Evolutionary conservation across 2,113 vertebrate genomes (phyloP), one percentile per base, ranked within the genome.

Genomic region (Oostethus manadensis): DNA sequence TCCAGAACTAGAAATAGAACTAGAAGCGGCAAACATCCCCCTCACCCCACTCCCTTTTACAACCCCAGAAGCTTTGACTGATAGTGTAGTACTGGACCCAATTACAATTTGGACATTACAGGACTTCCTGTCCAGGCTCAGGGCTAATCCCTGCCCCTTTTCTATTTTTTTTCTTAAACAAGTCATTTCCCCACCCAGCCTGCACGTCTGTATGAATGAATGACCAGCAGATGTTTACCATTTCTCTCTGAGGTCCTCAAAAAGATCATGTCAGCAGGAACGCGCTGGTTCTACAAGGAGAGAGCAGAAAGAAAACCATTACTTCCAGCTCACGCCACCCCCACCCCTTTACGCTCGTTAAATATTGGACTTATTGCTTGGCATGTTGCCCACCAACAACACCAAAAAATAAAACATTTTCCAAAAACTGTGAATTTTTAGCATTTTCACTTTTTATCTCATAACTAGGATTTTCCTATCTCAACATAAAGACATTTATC

Each of bases 191-290:
- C 77, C 56, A 43, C 70, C 48, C 63, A 3, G 29, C 29, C 4
- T 18, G 57, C 23, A 58, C 13, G 53, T 73, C 35, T 73, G 79
- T 74, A 81, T 80, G 29, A 33, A 76, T 83, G 78, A 90, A 93
- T 90, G 85, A 92, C 81, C 88, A 86, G 90, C 90, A 91, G 89
- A 92, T 90, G 89, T 90, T 95, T 93, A 98, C 97, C 97, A 62
- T 97, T 98, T 89, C 94, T 97, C 87, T 99, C 97, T 14, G 97
- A 98, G 9, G 96, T 98, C 90, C 96, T 93, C 84, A 99, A 89
- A 89, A 99, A 99, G 90, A 99, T 95, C 97, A 99, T 98, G 91
- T 99, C 97, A 71, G 97, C 96, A 78, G 96, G 97, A 86, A 99
- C 94, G 62, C 95, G 88, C 82, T 99, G 97, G 85, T 99, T 98